These are phyloP conservation scores for Drosophila pectinifera DNA, from an alignment of 1,140 invertebrate genomes.

Conservation along the genomic window DNA sequence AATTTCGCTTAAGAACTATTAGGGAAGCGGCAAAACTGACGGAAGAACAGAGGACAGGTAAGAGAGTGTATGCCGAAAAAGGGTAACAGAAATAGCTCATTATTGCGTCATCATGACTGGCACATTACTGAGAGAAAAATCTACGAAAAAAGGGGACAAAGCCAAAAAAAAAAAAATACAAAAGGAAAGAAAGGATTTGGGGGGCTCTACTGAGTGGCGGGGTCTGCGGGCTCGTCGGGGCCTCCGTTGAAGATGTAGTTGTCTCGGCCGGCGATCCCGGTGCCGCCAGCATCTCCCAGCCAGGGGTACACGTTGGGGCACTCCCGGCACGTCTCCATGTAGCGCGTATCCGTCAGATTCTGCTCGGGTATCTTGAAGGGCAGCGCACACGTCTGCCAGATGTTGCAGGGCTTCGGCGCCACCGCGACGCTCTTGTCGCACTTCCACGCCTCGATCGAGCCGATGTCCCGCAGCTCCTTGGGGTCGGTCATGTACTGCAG, in stretches of 20 bases:
- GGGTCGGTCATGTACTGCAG: slow-evolving; percentile 96
- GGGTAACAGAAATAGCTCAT: slow-evolving; percentile 5
- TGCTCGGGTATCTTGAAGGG: slow-evolving; percentile 90
- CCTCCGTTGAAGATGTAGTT: slow-evolving; percentile 88
- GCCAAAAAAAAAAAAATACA: not conserved
- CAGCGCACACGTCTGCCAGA: slow-evolving; percentile 93
- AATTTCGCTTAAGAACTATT: slow-evolving; percentile 69
- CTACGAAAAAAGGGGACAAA: slow-evolving; percentile 8
- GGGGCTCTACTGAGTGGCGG: not conserved
- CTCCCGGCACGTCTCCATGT: slow-evolving; percentile 94
- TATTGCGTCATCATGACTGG: slow-evolving; percentile 57
- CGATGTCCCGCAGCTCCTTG: slow-evolving; percentile 88
- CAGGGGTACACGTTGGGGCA: slow-evolving; percentile 90
- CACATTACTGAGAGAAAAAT: slow-evolving; percentile 30
- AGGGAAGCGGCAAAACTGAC: slow-evolving; percentile 9
- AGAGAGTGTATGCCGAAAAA: slow-evolving; percentile 1
- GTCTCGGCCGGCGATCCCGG: slow-evolving; percentile 91
- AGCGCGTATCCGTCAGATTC: slow-evolving; percentile 92
- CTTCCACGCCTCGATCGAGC: slow-evolving; percentile 91
- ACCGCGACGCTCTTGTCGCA: slow-evolving; percentile 91
- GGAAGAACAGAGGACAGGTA: not conserved
- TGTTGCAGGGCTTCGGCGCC: slow-evolving; percentile 90
- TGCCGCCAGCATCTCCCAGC: slow-evolving; percentile 92
- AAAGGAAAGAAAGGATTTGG: not conserved
- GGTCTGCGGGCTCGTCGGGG: not conserved